Conservation (phyloP, 2,888 invertebrate genomes). For the Alentia gelatinosa region DNA sequence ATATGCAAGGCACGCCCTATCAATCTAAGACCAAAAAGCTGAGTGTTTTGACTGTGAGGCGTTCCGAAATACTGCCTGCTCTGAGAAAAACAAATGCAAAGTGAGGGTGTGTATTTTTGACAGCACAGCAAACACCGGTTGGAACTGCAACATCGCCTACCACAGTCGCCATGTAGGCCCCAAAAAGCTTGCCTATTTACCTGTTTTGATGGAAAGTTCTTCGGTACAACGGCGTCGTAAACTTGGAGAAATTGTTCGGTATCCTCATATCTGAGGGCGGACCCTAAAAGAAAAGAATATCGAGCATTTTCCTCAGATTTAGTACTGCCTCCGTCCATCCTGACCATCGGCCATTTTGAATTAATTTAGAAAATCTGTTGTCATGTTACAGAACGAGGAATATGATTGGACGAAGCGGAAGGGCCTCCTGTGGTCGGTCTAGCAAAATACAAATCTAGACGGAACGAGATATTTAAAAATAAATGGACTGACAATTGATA, state of each 20-base stretch:
- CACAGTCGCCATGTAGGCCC: background rate
- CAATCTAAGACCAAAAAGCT: too few relatives aligned
- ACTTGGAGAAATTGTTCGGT: constrained; percentile 74
- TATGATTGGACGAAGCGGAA: constrained; percentile 49
- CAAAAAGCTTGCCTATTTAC: constrained; percentile 61
- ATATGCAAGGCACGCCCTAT: too few relatives aligned
- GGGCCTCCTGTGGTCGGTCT: background rate
- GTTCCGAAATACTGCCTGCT: background rate
- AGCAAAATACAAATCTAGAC: background rate
- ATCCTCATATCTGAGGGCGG: constrained; percentile 75
- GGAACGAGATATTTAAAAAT: background rate
- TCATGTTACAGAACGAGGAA: constrained; percentile 51
- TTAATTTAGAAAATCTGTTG: constrained; percentile 55
- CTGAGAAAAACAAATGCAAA: constrained; percentile 29
- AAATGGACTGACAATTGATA: too few relatives aligned
- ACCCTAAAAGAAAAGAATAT: constrained; percentile 76
- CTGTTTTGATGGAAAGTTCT: constrained; percentile 71
- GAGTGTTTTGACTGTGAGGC: too few relatives aligned
- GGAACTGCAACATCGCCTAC: constrained; percentile 1
- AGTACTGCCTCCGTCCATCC: constrained; percentile 58
- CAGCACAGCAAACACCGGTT: constrained; percentile 53
- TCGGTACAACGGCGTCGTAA: constrained; percentile 74
- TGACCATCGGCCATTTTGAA: constrained; percentile 58
- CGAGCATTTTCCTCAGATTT: constrained; percentile 69
- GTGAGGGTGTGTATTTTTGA: constrained; percentile 44